phyloP scores from a whole-genome alignment of 2,888 invertebrate genomes.

The Sussaba pulchella region DNA sequence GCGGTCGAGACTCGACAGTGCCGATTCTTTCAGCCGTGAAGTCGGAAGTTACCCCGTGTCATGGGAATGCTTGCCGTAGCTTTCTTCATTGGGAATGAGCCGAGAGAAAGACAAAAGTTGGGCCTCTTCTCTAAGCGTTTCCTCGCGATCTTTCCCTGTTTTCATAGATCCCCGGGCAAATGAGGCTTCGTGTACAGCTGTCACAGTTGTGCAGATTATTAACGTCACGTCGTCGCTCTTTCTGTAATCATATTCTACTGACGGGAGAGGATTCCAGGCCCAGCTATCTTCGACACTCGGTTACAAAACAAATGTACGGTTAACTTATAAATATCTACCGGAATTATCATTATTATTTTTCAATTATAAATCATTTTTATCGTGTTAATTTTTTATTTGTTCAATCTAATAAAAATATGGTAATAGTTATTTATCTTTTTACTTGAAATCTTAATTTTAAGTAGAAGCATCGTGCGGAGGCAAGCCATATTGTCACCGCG shows the following conservation, averaged over 20 bases:
- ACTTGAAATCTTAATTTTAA: too few species aligned
- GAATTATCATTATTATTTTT: too few species aligned
- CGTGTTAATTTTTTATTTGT: too few species aligned
- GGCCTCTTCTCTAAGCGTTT: constrained; percentile 1
- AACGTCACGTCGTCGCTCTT: constrained; percentile 13
- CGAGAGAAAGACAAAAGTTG: neutral
- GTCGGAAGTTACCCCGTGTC: constrained; percentile 73
- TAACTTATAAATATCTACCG: neutral
- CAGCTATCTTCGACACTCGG: neutral
- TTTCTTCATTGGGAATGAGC: constrained; percentile 9
- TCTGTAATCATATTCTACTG: constrained; percentile 4
- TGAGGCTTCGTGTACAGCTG: constrained; percentile 9
- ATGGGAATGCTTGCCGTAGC: constrained; percentile 70
- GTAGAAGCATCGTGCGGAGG: too few species aligned
- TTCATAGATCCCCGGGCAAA: constrained; percentile 18
- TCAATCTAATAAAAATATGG: too few species aligned
- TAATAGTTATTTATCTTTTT: too few species aligned
- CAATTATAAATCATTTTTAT: too few species aligned
- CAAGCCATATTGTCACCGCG: too few species aligned
- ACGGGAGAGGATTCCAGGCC: neutral
- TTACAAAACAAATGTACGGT: neutral
- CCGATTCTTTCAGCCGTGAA: constrained; percentile 46
- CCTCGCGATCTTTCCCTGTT: constrained; percentile 7
- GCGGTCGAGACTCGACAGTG: constrained; percentile 51
- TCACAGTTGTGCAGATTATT: constrained; percentile 19